Conservation (phyloP, 2,113 vertebrate genomes). For the Heteronetta atricapilla region DNA sequence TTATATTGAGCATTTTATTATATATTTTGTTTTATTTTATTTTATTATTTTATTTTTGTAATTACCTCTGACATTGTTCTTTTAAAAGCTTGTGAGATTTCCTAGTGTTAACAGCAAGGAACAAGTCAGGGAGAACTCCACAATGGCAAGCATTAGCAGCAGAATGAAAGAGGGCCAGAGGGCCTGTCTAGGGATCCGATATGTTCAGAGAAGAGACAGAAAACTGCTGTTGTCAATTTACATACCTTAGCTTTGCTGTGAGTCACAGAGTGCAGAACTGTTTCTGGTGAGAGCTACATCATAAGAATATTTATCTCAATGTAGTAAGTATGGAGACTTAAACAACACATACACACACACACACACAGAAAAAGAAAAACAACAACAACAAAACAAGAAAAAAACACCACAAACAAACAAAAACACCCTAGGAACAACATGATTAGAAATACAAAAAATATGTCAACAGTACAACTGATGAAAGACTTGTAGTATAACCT, state of each 20-base stretch:
- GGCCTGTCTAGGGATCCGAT: background rate
- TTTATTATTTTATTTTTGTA: background rate
- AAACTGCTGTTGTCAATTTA: background rate
- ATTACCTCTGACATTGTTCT: background rate
- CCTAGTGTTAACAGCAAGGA: background rate
- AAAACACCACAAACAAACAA: no score
- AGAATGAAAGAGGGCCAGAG: background rate
- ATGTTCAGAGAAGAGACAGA: background rate
- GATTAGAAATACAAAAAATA: slow-evolving; percentile 6
- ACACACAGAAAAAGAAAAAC: background rate
- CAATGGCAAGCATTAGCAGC: background rate
- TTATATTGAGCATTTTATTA: background rate
- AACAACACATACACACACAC: background rate
- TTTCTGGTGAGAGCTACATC: background rate
- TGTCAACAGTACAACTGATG: background rate
- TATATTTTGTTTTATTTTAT: background rate
- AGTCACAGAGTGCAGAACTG: background rate
- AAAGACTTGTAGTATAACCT: background rate
- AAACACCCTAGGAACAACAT: background rate
- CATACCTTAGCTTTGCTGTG: slow-evolving; percentile 2
- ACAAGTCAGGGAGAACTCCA: background rate
- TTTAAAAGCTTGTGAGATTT: background rate
- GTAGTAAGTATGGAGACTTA: background rate
- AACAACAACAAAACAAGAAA: no score
- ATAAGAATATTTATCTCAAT: background rate